Evolutionary conservation across 2,113 vertebrate genomes (phyloP), one percentile per base, ranked within the genome.

Genomic region (Phodopus roborovskii): DNA sequence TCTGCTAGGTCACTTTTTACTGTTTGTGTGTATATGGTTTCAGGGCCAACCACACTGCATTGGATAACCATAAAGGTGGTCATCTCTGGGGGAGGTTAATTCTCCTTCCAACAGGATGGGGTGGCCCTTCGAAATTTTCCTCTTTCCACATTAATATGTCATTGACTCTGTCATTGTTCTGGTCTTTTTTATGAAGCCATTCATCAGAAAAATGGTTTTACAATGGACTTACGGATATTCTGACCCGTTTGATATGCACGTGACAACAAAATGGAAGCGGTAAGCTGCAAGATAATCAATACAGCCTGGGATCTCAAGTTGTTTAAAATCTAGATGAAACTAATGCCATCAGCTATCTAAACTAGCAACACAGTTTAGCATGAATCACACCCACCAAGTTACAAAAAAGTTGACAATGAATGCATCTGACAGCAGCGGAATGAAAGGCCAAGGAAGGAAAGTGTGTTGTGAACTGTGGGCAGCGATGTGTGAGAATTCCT

Each of bases 251-350:
- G 42, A 22, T 50, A 79, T 28, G 5, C 39, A 92, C 28, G 28
- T 87, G 45, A 74, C 62, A 70, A 83, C 22, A 88, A 96, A 91
- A 93, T 5, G 74, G 56, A 91, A 28, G 16, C 17, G 70, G 86
- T 45, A n/a, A 68, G 64, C 86, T 90, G 12, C 48, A 39, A 12
- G 58, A 11, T 90, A 62, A 87, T 78, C 78, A 92, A 60, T 2
- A 86, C 3, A 92, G 22, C 1, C 10, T 64, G 53, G 10, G 42
- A 13, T 24, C 24, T 78, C 20, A 26, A 78, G 12, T 7, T 93
- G 48, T 78, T 94, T 93, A 71, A 87, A 91, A 56, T 74, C 28
- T 70, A 62, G 39, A 22, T 81, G 64, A 92, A 92, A 96, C 74
- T 64, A 91, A 92, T 0, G 4, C 13, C 28, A 66, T 36, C 77